These are phyloP conservation scores for Drosophila suzukii DNA, from an alignment of 1,140 invertebrate genomes.

Conservation along the genomic window DNA sequence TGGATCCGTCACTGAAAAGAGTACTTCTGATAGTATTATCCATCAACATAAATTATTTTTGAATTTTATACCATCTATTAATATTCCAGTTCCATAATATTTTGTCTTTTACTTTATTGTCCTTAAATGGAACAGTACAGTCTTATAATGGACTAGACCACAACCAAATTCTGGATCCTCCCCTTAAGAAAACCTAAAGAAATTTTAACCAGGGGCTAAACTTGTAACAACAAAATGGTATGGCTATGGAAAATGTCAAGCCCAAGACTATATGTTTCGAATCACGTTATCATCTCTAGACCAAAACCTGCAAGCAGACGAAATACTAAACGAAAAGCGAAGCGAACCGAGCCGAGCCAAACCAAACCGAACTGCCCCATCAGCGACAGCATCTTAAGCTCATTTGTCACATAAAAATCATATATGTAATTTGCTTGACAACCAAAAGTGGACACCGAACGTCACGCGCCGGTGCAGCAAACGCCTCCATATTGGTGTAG, in stretches of 20 bases:
- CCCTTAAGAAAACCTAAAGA: background rate
- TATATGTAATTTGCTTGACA: slow-evolving; percentile 83
- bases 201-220: too few species aligned
- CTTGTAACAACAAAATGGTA: too few species aligned
- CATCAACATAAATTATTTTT: too few species aligned
- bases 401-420: slow-evolving; percentile 83
- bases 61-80: too few species aligned
- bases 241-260: too few species aligned
- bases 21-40: too few species aligned
- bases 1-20: too few species aligned
- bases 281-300: slow-evolving; percentile 11
- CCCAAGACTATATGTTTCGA: background rate
- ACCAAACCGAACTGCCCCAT: slow-evolving; percentile 57
- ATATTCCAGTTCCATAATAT: too few species aligned
- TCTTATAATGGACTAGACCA: too few species aligned
- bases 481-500: slow-evolving; percentile 80
- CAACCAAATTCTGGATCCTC: too few species aligned
- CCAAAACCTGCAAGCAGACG: background rate
- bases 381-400: slow-evolving; percentile 76
- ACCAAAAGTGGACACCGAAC: slow-evolving; percentile 76
- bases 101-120: too few species aligned
- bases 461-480: slow-evolving; percentile 72
- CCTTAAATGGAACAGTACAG: too few species aligned
- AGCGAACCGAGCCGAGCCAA: slow-evolving; percentile 28
- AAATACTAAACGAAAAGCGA: slow-evolving; percentile 11